phyloP scores from a whole-genome alignment of 2,888 invertebrate genomes.

The Drosophila paucipuncta region DNA sequence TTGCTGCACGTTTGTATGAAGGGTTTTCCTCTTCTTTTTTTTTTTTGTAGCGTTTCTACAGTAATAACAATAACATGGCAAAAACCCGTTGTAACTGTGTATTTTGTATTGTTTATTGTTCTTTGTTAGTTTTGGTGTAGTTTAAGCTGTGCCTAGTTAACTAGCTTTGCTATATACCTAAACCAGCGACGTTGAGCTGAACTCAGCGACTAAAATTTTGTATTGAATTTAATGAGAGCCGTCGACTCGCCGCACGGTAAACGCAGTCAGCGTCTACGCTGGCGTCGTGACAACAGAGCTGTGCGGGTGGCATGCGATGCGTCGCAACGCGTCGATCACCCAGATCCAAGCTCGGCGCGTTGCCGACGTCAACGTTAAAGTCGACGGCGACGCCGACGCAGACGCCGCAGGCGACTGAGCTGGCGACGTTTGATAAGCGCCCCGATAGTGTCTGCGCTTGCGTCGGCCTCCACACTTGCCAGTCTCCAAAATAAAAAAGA shows the following conservation, averaged over 20 bases:
- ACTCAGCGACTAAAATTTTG: conserved; percentile 82
- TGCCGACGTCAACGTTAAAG: neutral
- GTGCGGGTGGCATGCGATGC: conserved; percentile 26
- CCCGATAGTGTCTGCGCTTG: neutral
- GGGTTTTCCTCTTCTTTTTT: neutral
- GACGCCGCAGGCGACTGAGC: neutral
- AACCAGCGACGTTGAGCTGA: conserved; percentile 80
- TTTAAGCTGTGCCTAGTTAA: conserved; percentile 30
- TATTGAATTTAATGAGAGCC: conserved; percentile 71
- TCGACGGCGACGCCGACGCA: neutral
- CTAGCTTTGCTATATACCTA: conserved; percentile 50
- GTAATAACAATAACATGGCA: conserved; percentile 30
- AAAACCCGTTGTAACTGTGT: conserved; percentile 24
- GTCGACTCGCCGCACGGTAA: conserved; percentile 56
- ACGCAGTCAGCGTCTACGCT: conserved; percentile 21
- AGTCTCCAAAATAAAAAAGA: conserved; percentile 7
- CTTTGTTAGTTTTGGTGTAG: conserved; percentile 18
- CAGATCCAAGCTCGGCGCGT: conserved; percentile 31
- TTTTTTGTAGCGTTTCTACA: conserved; percentile 5
- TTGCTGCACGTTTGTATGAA: neutral
- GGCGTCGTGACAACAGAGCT: conserved; percentile 7
- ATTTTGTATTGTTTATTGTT: conserved; percentile 36
- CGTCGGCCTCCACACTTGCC: neutral
- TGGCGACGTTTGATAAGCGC: conserved; percentile 24
- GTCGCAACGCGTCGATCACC: conserved; percentile 23